A percentile compares a stretch with the other conserved stretches of the same genome.
Conservation (phyloP, 2,888 invertebrate species). For the Aelia acuminata region DNA sequence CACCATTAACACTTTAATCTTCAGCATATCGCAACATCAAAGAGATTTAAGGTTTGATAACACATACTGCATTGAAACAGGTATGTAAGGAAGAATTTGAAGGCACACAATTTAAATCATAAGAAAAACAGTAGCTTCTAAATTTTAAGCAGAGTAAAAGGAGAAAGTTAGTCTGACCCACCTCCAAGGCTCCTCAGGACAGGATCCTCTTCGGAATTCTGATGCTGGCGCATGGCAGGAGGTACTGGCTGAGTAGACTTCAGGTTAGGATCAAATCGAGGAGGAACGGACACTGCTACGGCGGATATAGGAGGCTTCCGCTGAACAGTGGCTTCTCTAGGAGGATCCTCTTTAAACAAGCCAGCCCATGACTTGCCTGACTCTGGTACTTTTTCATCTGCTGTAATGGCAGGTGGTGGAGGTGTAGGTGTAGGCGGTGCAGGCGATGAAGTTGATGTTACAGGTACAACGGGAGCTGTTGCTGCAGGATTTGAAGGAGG, state of each 20-base stretch:
- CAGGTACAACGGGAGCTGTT: slow-evolving; percentile 68
- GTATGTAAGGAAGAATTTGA: slow-evolving; percentile 33
- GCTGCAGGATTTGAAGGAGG: slow-evolving; percentile 67
- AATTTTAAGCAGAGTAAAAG: slow-evolving; percentile 47
- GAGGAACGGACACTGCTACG: slow-evolving; percentile 54
- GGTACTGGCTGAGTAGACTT: slow-evolving; percentile 47
- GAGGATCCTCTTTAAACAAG: slow-evolving; percentile 67
- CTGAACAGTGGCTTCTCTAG: slow-evolving; percentile 23
- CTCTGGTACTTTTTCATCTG: slow-evolving; percentile 58
- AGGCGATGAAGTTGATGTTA: slow-evolving; percentile 70
- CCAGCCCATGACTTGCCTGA: slow-evolving; percentile 69
- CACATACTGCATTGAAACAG: slow-evolving; percentile 27
- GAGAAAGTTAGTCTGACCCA: slow-evolving; percentile 69
- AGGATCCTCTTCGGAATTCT: slow-evolving; percentile 73
- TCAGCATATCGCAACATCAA: neutral
- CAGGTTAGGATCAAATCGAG: slow-evolving; percentile 46
- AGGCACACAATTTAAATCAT: slow-evolving; percentile 45
- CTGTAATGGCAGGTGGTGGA: slow-evolving; percentile 65
- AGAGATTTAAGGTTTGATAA: slow-evolving; percentile 1
- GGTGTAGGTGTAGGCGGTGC: slow-evolving; percentile 68
- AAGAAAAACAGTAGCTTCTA: slow-evolving; percentile 53
- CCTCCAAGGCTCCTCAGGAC: slow-evolving; percentile 81
- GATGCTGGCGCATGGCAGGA: neutral
- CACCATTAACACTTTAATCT: slow-evolving; percentile 36
- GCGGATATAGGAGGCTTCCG: slow-evolving; percentile 57